A percentile compares a stretch with the other conserved stretches of the same genome.
Conservation (phyloP, 1,140 invertebrate species). For the Sweltsa coloradensis region DNA sequence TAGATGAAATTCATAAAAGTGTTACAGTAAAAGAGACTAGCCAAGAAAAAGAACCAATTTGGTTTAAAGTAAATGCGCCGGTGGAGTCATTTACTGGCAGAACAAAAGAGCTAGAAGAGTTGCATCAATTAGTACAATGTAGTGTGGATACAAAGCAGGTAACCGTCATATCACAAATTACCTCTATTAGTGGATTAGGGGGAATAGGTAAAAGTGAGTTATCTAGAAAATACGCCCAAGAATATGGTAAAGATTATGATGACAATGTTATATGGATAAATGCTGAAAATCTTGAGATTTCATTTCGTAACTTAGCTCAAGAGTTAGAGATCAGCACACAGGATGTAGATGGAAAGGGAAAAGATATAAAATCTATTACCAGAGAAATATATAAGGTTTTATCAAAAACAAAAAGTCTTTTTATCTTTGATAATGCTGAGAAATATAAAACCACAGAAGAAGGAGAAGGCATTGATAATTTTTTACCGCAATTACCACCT, state of each 20-base stretch:
- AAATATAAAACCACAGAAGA: constrained; percentile 12
- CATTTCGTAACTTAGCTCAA: constrained; percentile 15
- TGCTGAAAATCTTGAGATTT: constrained; percentile 18
- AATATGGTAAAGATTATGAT: constrained; percentile 16
- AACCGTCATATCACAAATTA: constrained; percentile 4
- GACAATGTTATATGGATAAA: constrained; percentile 20
- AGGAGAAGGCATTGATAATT: constrained; percentile 11
- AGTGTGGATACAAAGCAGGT: no score
- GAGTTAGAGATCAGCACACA: constrained; percentile 13
- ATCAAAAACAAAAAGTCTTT: constrained; percentile 14
- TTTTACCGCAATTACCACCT: constrained; percentile 12
- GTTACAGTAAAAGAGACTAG: no score
- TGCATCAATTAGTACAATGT: constrained; percentile 5
- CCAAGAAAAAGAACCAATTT: no score
- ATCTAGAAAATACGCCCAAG: constrained; percentile 15
- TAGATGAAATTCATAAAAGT: no score
- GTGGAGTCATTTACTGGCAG: constrained; percentile 10
- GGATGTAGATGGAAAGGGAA: constrained; percentile 12
- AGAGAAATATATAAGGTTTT: constrained; percentile 17
- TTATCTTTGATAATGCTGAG: constrained; percentile 21
- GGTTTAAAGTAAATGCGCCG: constrained; percentile 6
- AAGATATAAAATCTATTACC: constrained; percentile 11
- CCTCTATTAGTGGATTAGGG: constrained; percentile 17
- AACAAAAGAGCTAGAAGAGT: not conserved
- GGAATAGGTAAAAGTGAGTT: constrained; percentile 21